Evolutionary conservation across 2,888 invertebrate species (phyloP).

Genomic region (Amiota mariae): DNA sequence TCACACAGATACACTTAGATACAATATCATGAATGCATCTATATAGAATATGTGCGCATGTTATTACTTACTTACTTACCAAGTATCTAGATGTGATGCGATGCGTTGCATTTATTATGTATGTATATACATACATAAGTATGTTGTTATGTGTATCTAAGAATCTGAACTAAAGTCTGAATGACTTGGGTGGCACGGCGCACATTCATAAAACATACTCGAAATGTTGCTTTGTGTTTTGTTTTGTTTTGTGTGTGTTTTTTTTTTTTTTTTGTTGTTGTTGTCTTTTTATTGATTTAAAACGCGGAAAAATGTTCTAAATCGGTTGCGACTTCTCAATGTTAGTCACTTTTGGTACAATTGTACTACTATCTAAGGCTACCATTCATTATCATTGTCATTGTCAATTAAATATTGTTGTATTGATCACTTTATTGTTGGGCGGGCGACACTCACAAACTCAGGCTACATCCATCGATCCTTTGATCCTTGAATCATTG

Average conservation of each 20-base stretch:
- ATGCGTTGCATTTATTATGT: background rate
- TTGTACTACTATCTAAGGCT: background rate
- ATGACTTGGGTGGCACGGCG: slow-evolving; percentile 26
- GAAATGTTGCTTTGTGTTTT: background rate
- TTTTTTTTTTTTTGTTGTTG: slow-evolving; percentile 11
- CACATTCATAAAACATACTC: background rate
- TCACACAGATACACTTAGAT: background rate
- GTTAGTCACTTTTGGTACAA: no score
- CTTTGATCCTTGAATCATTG: background rate
- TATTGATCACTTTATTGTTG: slow-evolving; percentile 63
- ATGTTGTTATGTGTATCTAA: background rate
- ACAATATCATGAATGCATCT: background rate
- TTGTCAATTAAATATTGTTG: slow-evolving; percentile 58
- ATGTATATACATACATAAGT: slow-evolving; percentile 25
- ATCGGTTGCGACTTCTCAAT: background rate
- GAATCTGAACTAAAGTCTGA: no score
- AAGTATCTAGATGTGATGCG: background rate
- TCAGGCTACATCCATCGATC: background rate
- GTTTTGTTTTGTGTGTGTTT: slow-evolving; percentile 9
- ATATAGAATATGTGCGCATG: slow-evolving; percentile 11
- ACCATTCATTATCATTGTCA: slow-evolving; percentile 35
- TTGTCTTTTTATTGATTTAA: background rate
- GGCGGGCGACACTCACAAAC: background rate
- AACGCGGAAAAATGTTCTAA: slow-evolving; percentile 31
- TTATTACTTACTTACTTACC: background rate